These are phyloP conservation scores for Xyrichtys novacula DNA, from an alignment of 2,797 vertebrate genomes.

Conservation along the genomic window DNA sequence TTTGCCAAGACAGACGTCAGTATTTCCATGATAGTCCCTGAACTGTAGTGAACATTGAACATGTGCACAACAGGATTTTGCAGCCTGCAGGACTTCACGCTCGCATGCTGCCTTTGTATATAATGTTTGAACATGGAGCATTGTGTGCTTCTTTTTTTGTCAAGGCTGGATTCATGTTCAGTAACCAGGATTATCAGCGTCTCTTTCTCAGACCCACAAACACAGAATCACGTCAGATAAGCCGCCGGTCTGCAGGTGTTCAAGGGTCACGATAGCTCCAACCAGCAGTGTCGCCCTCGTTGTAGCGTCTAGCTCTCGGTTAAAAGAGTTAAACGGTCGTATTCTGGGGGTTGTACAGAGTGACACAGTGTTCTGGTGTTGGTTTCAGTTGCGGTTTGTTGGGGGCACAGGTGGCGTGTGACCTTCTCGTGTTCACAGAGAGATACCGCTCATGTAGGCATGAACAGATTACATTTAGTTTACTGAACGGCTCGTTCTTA, in stretches of 20 bases:
- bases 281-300: conserved; percentile 18
- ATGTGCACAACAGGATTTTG: no score
- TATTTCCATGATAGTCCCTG: no score
- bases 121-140: no score
- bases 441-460: neutral
- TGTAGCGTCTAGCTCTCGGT: conserved; percentile 29
- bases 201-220: neutral
- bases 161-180: no score
- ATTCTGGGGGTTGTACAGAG: no score
- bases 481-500: conserved; percentile 44
- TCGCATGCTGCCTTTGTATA: no score
- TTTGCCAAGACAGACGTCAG: no score
- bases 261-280: conserved; percentile 35
- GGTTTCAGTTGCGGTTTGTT: conserved; percentile 3
- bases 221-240: conserved; percentile 12
- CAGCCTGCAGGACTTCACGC: no score
- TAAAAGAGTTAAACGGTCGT: no score
- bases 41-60: no score
- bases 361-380: neutral
- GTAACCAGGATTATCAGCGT: neutral
- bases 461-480: conserved; percentile 12
- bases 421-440: conserved; percentile 32
- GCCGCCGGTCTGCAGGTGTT: conserved; percentile 41
- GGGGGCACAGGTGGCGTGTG: conserved; percentile 47
- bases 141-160: neutral